Conservation (phyloP, 2,113 vertebrate genomes). For the Herpailurus yagouaroundi region DNA sequence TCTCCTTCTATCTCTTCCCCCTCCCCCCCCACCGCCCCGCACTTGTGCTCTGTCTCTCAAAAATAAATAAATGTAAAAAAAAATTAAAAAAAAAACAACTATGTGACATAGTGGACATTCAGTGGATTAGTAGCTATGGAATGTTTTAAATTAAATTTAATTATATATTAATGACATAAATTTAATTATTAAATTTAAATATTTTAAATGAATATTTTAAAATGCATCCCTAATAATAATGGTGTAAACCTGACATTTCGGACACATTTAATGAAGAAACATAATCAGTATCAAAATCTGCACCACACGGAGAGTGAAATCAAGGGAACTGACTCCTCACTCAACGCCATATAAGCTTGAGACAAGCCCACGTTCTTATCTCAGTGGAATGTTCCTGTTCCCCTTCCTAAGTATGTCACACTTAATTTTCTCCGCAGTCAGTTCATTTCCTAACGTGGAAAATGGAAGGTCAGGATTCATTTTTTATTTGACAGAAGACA, state of each 20-base stretch:
- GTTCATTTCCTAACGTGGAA: neutral
- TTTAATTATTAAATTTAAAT: neutral
- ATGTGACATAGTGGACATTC: no score
- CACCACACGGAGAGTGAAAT: rapidly evolving
- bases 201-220: neutral
- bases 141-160: neutral
- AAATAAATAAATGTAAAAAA: no score
- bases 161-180: neutral
- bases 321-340: rapidly evolving
- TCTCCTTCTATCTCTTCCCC: no score
- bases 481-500: constrained; percentile 26
- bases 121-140: no score
- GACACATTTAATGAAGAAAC: neutral
- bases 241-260: neutral
- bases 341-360: rapidly evolving
- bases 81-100: no score
- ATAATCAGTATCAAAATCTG: neutral
- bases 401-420: neutral
- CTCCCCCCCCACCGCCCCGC: no score
- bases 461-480: constrained; percentile 49
- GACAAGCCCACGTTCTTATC: rapidly evolving
- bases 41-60: no score
- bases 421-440: neutral
- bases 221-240: neutral
- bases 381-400: no score